Percentiles rank a stretch among this genome's conserved stretches.
These are phyloP conservation scores for Bedellia somnulentella DNA, from an alignment of 2,888 invertebrate species.

Conservation along the genomic window DNA sequence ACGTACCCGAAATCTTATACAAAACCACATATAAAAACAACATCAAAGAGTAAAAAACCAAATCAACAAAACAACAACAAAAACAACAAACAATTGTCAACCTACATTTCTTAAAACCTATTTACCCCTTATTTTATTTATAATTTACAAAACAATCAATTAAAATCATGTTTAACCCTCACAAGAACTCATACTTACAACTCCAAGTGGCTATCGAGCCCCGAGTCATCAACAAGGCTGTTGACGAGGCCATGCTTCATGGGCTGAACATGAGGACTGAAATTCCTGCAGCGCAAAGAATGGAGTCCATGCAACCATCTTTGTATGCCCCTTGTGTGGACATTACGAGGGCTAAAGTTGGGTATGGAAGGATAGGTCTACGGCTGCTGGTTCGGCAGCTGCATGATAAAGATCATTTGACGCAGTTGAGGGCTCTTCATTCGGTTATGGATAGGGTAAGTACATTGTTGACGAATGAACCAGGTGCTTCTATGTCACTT, in stretches of 20 bases:
- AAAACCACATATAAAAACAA: too few species aligned
- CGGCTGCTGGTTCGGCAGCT: slow-evolving; percentile 30
- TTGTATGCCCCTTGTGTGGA: slow-evolving; percentile 35
- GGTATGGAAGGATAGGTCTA: slow-evolving; percentile 36
- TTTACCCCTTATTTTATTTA: background rate
- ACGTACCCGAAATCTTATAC: too few species aligned
- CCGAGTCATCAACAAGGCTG: slow-evolving; percentile 36
- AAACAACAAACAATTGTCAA: too few species aligned
- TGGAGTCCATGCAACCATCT: slow-evolving; percentile 42
- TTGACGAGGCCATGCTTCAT: slow-evolving; percentile 33
- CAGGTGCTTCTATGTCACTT: too few species aligned
- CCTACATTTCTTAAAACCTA: too few species aligned
- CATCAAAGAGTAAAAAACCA: background rate
- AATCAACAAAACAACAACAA: background rate
- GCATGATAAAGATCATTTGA: slow-evolving; percentile 24
- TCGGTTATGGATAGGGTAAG: slow-evolving; percentile 35
- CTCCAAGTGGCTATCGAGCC: slow-evolving; percentile 37
- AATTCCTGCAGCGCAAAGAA: slow-evolving; percentile 22
- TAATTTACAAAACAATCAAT: background rate
- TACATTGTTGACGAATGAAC: background rate
- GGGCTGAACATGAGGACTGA: too few species aligned
- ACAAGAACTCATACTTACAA: slow-evolving; percentile 46
- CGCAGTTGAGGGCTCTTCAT: slow-evolving; percentile 38
- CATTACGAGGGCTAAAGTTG: slow-evolving; percentile 27
- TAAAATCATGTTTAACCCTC: slow-evolving; percentile 35